phyloP scores from a whole-genome alignment of 2,797 vertebrate genomes.

The Gallinago stenura region DNA sequence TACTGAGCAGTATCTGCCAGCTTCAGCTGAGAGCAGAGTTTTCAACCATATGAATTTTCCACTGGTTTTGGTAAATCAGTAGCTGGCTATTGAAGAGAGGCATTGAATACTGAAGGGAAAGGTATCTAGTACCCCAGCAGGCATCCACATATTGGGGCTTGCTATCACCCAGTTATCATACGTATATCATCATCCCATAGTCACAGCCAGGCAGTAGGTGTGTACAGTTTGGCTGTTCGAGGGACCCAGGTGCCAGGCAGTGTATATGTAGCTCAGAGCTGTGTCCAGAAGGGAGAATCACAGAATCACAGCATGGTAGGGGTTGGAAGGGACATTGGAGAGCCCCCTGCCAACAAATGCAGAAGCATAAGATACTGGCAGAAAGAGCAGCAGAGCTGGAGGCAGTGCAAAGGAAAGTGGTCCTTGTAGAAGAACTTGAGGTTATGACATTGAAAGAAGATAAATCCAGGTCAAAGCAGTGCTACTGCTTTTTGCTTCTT shows the following conservation, averaged over 20 bases:
- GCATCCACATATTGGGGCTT: neutral
- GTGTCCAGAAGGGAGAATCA: neutral
- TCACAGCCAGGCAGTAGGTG: neutral
- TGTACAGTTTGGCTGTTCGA: neutral
- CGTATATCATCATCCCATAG: neutral
- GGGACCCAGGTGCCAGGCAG: neutral
- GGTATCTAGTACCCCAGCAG: neutral
- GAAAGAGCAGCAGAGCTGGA: neutral
- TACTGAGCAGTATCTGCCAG: neutral
- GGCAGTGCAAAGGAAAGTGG: neutral
- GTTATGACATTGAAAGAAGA: neutral
- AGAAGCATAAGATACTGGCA: neutral
- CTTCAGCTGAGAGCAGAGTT: neutral
- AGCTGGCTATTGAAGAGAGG: neutral
- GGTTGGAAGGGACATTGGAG: neutral
- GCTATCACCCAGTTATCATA: neutral
- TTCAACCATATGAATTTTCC: neutral
- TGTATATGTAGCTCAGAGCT: neutral
- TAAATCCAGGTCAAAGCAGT: neutral
- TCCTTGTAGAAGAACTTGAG: neutral
- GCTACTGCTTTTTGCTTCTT: neutral
- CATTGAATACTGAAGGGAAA: neutral
- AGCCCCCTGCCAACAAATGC: neutral
- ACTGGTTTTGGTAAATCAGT: neutral
- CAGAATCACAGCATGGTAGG: neutral